Evolutionary conservation across 2,888 invertebrate species (phyloP).

Genomic region (Parascotia fuliginaria): DNA sequence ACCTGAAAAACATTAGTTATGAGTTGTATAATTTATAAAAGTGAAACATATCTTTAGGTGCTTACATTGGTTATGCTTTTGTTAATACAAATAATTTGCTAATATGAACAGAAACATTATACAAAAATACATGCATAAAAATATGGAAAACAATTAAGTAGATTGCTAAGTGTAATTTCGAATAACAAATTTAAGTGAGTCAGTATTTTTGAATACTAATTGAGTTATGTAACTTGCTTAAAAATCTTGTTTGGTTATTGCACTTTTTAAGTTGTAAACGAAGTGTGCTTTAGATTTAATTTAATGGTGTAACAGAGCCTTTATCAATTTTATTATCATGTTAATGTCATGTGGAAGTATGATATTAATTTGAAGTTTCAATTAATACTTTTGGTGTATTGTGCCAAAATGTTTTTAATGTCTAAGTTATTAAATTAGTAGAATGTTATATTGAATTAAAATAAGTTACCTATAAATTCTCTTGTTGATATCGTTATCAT

Average conservation of each 20-base stretch:
- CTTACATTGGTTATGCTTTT: slow-evolving; percentile 10
- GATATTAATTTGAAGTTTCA: slow-evolving; percentile 29
- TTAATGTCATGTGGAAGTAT: too few species aligned
- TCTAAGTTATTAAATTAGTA: slow-evolving; percentile 52
- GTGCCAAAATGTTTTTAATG: slow-evolving; percentile 65
- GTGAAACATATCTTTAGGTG: slow-evolving; percentile 23
- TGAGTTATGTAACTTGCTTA: neutral
- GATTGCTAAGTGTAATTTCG: neutral
- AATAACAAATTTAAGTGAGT: slow-evolving; percentile 11
- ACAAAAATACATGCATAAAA: neutral
- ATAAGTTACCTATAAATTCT: slow-evolving; percentile 52
- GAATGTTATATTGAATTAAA: slow-evolving; percentile 35
- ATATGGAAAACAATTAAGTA: neutral
- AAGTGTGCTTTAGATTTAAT: too few species aligned
- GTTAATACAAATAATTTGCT: neutral
- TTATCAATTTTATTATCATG: too few species aligned
- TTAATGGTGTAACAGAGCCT: too few species aligned
- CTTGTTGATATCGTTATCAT: slow-evolving; percentile 24
- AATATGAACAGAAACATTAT: neutral
- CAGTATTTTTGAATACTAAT: slow-evolving; percentile 26
- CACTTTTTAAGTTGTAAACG: too few species aligned
- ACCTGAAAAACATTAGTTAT: neutral
- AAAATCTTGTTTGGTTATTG: too few species aligned
- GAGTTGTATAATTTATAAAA: neutral
- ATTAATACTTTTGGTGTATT: slow-evolving; percentile 59